These are phyloP conservation scores for Paralvinella palmiformis DNA, from an alignment of 1,140 invertebrate species.

Conservation along the genomic window DNA sequence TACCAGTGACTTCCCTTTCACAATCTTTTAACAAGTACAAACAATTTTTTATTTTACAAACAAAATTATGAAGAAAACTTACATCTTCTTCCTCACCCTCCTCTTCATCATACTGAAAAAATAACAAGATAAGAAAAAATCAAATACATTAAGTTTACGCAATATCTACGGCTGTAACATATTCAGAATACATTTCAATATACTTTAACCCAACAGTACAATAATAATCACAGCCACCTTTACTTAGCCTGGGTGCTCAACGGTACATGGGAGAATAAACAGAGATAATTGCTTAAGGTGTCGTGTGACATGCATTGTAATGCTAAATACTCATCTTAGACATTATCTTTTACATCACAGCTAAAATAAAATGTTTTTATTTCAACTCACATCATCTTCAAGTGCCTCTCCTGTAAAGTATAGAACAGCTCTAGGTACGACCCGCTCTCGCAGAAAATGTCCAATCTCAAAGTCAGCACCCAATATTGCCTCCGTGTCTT, in stretches of 20 bases:
- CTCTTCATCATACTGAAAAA: neutral
- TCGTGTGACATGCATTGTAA: neutral
- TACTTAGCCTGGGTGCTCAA: neutral
- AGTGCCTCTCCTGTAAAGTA: constrained; percentile 74
- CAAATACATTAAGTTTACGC: neutral
- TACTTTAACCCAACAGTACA: neutral
- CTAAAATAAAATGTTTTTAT: neutral
- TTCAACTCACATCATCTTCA: constrained; percentile 37
- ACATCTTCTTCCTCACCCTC: constrained; percentile 4
- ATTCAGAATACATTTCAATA: neutral
- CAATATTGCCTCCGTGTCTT: constrained; percentile 71
- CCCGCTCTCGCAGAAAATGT: constrained; percentile 90
- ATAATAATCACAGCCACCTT: neutral
- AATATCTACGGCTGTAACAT: neutral
- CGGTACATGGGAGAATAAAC: neutral
- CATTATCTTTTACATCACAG: neutral
- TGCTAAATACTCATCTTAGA: neutral
- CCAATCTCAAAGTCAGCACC: constrained; percentile 95
- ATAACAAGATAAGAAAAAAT: neutral
- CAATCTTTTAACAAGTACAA: too few species aligned
- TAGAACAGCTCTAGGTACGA: constrained; percentile 86
- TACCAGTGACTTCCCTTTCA: too few species aligned
- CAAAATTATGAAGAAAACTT: neutral
- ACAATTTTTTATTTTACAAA: too few species aligned
- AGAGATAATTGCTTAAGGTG: neutral